Percentiles rank a stretch among this genome's conserved stretches.
Conservation (phyloP, 2,888 invertebrate genomes). For the Callyntrura sp. region DNA sequence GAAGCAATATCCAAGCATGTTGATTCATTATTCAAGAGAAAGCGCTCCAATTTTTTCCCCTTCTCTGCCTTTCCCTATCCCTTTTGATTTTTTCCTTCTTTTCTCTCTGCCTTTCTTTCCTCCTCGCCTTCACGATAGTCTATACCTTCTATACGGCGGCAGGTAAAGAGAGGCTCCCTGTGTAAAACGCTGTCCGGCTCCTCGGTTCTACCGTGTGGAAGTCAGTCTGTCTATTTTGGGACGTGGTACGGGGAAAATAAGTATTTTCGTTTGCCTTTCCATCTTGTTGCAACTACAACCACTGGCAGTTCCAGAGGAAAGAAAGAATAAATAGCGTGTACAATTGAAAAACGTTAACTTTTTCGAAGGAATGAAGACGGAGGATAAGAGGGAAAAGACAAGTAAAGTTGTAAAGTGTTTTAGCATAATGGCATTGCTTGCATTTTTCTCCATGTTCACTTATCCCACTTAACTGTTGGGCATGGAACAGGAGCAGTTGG, state of each 20-base stretch:
- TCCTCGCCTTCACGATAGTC: not conserved
- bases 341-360: conserved; percentile 47
- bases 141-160: conserved; percentile 9
- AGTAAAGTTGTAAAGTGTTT: conserved; percentile 34
- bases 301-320: not conserved
- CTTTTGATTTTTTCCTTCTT: not conserved
- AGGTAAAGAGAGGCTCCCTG: not conserved
- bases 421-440: conserved; percentile 42
- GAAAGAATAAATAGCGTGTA: conserved; percentile 28
- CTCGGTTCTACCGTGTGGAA: not conserved
- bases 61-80: conserved; percentile 22
- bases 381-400: not conserved
- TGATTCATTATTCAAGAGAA: conserved; percentile 79
- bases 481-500: not conserved
- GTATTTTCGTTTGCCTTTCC: not conserved
- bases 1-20: conserved; percentile 76
- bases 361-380: conserved; percentile 33
- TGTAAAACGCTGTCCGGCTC: not conserved
- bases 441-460: conserved; percentile 24
- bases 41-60: conserved; percentile 73
- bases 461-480: not conserved
- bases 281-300: conserved; percentile 5
- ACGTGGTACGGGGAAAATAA: conserved; percentile 24
- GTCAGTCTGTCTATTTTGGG: conserved; percentile 11
- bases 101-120: not conserved